Base-by-base conservation (phyloP, 2,797 vertebrate genomes). In the Apogon hyalosoma region DNA sequence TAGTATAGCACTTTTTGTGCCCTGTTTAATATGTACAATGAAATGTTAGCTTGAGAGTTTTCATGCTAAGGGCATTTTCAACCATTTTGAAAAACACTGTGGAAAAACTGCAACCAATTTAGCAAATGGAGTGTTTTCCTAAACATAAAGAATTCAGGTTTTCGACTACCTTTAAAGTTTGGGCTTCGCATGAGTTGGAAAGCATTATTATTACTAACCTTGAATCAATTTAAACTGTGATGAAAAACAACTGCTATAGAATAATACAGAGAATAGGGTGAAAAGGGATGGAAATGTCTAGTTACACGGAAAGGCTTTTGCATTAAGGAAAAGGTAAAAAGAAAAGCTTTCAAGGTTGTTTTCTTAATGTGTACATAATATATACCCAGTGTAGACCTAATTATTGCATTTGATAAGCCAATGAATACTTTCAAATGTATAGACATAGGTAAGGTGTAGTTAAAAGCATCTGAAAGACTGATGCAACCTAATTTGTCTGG, bases 221-320 rank as follows among this genome's bases (percentile, higher is more conserved):
- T 6, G 14, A 77, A 61, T 70, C 68, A 51, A 11, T 63, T 56
- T 53, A 36, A 63, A 33, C 6, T 55, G 33, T 38, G 52, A 48
- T 61, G 1, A 50, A 56, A 75, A 73, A 76, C 31, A 56, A 19
- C n/a, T 8, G 7, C 45, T 41, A n/a, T 15, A 38, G 39, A 11
- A 33, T 42, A 58, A 68, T 36, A 36, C 9, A 36, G 33, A 36
- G 33, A 36, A 36, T 36, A 36, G 33, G 33, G 33, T 3, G 9
- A 36, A n/a, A 1, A 9, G 13, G 12, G 21, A 16, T 61, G 12
- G 14, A 41, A 31, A 24, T 41, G 16, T 2, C 2, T 19, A 11
- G 33, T 41, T 36, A 16, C 10, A 11, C 14, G n/a, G 8, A 6
- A 9, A 43, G 9, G 5, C 13, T 42, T 48, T 36, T 36, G 7